Base-by-base conservation (phyloP, 2,797 vertebrate species). In the Triplophysa yarkandensis region DNA sequence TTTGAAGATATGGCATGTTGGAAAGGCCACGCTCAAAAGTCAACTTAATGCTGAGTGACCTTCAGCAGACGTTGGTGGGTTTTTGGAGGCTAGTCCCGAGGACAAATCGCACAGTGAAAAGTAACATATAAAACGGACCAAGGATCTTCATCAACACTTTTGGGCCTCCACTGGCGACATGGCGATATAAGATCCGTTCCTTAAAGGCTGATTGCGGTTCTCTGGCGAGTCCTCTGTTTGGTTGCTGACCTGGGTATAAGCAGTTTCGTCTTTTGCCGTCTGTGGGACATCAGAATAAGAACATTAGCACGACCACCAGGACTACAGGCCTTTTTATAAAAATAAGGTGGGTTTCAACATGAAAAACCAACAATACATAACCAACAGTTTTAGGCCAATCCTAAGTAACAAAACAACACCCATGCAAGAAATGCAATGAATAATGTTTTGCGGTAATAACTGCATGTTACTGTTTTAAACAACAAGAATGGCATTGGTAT, bases 111-210 rank as follows among this genome's bases (percentile, higher is more conserved):
- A 80, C 72, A 80, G 76, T 81, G 71, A 65, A 68, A 61, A 81
- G 36, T 32, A 63, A 67, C 63, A 68, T 71, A 54, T 82, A 70
- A 58, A 60, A 61, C 57, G 39, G 32, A 9, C 50, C 16, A 57
- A 54, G 28, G 21, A 61, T 81, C 83, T 88, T 52, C 43, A 91
- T 93, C 91, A 93, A 88, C 90, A 92, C 85, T 92, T 93, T 79
- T 92, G 89, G 4, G 90, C 88, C 82, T 94, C 92, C 80, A 93
- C 92, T 55, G 92, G 92, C 55, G 92, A 92, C 92, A 93, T 93
- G 86, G 92, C 90, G 5, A 94, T 93, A 82, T 93, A 94, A 36
- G 92, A 92, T 72, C 92, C 93, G 3, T 93, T 94, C 78, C 78
- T 90, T 61, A 62, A 67, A 0, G 90, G 90, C 83, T 93, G 91